Conservation (phyloP, 1,140 invertebrate genomes). For the Nasonia longicornis region DNA sequence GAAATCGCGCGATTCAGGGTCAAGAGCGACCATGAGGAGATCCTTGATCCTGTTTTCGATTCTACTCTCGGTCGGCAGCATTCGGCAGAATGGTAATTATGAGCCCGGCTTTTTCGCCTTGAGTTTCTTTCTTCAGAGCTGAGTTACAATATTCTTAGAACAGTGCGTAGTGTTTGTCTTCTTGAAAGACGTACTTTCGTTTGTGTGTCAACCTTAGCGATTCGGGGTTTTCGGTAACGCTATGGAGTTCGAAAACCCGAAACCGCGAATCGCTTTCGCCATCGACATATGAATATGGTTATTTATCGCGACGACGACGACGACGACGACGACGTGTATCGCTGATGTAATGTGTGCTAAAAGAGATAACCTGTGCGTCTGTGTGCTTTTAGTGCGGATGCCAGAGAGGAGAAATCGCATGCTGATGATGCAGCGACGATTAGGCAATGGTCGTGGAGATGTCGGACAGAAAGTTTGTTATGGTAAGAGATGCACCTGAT, state of each 20-base stretch:
- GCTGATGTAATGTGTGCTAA: not conserved
- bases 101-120: not conserved
- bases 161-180: not conserved
- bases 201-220: too few relatives aligned
- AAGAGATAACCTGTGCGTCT: not conserved
- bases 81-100: conserved; percentile 42
- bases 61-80: conserved; percentile 14
- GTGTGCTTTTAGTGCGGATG: conserved; percentile 54
- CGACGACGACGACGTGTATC: too few relatives aligned
- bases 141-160: not conserved
- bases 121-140: too few relatives aligned
- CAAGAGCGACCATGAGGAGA: conserved; percentile 27
- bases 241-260: not conserved
- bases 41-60: conserved; percentile 35
- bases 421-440: conserved; percentile 56
- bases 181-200: too few relatives aligned
- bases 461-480: conserved; percentile 63
- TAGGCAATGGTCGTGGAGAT: conserved; percentile 52
- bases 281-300: not conserved
- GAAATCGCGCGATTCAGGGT: not conserved
- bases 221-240: not conserved
- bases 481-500: conserved; percentile 53
- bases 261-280: too few relatives aligned
- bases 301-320: not conserved
- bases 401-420: conserved; percentile 55